Evolutionary conservation across 2,888 invertebrate genomes (phyloP).

Genomic region (Stegana nigrithorax): DNA sequence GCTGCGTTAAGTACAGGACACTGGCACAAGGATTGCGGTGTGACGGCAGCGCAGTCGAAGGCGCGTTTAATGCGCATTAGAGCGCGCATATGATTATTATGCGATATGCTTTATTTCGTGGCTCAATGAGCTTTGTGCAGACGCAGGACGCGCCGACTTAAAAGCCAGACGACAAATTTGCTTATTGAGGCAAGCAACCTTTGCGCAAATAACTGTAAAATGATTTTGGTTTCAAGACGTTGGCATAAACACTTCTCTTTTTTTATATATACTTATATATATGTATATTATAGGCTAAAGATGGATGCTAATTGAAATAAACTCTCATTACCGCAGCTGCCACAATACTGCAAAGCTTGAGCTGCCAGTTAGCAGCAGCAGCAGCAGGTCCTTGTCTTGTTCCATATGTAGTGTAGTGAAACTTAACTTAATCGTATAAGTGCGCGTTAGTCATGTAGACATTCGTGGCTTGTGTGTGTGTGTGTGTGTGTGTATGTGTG

Average conservation of each 20-base stretch:
- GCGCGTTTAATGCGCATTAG: slow-evolving; percentile 63
- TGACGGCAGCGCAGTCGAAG: not conserved
- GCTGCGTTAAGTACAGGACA: slow-evolving; percentile 36
- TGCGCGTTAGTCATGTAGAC: slow-evolving; percentile 55
- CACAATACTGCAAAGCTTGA: too few relatives aligned
- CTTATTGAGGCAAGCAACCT: slow-evolving; percentile 32
- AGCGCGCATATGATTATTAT: slow-evolving; percentile 65
- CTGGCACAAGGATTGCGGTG: slow-evolving; percentile 14
- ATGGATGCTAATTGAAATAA: too few relatives aligned
- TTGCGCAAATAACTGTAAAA: slow-evolving; percentile 51
- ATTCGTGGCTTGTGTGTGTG: too few relatives aligned
- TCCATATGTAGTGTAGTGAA: not conserved
- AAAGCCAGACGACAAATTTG: slow-evolving; percentile 33
- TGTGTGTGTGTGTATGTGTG: too few relatives aligned
- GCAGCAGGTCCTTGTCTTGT: slow-evolving; percentile 10
- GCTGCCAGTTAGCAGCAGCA: slow-evolving; percentile 22
- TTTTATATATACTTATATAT: too few relatives aligned
- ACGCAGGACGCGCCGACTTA: slow-evolving; percentile 46
- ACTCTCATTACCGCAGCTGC: too few relatives aligned
- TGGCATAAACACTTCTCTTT: too few relatives aligned
- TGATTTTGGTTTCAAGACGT: too few relatives aligned
- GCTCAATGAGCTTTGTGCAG: slow-evolving; percentile 52
- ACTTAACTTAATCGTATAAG: slow-evolving; percentile 54
- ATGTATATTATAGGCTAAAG: too few relatives aligned
- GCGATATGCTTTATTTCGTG: slow-evolving; percentile 67